Conservation (phyloP, 2,797 vertebrate genomes). For the Tarsius wallacei region DNA sequence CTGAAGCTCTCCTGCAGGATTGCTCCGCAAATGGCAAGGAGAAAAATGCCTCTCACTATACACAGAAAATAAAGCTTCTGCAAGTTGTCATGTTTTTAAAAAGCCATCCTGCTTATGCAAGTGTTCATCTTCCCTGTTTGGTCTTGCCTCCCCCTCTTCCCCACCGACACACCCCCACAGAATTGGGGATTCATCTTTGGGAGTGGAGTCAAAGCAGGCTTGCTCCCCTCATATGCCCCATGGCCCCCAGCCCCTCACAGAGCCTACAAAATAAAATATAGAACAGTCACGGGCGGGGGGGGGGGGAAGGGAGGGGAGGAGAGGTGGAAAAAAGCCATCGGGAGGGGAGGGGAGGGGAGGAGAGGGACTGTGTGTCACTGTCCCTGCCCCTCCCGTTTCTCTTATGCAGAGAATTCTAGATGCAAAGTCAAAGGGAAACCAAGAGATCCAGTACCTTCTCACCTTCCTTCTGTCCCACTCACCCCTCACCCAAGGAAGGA, state of each 20-base stretch:
- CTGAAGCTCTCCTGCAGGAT: background rate
- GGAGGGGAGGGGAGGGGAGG: no score
- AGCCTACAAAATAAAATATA: background rate
- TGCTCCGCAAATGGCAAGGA: background rate
- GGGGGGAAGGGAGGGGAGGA: no score
- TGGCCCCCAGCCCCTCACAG: background rate
- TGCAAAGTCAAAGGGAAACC: background rate
- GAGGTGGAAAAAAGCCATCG: no score
- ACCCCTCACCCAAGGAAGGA: no score
- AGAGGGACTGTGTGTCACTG: no score
- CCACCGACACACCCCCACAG: background rate
- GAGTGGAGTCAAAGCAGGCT: background rate
- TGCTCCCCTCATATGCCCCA: background rate
- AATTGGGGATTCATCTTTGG: background rate
- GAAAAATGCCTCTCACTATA: background rate
- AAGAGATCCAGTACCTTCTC: background rate
- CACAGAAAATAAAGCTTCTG: constrained; percentile 31
- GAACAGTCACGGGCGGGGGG: background rate
- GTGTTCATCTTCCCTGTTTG: background rate
- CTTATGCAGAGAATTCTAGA: background rate
- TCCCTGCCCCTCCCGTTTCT: no score
- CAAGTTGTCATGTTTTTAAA: background rate
- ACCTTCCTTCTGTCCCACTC: background rate
- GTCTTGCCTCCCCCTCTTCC: background rate
- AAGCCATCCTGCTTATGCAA: background rate